These are phyloP conservation scores for Achlya flavicornis DNA, from an alignment of 2,888 invertebrate species.

Conservation along the genomic window DNA sequence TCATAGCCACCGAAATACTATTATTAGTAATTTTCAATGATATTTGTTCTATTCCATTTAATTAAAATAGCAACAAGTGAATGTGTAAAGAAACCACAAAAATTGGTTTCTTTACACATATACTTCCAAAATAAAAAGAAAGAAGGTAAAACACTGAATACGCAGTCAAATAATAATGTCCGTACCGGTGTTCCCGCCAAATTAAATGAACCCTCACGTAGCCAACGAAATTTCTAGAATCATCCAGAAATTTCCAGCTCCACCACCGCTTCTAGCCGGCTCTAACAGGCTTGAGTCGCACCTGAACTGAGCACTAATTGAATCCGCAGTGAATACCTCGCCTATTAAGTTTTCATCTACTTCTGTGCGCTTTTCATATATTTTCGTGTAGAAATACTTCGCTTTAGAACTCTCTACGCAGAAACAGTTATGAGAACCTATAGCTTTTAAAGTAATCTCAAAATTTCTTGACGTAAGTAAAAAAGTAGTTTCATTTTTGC, in stretches of 20 bases:
- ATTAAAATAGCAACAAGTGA: too few species aligned
- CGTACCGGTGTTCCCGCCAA: constrained; percentile 32
- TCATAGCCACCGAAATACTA: too few species aligned
- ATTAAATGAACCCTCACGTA: constrained; percentile 55
- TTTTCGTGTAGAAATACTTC: background rate
- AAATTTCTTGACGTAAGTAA: background rate
- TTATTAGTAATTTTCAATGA: too few species aligned
- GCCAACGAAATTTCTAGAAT: constrained; percentile 39
- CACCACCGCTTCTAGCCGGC: constrained; percentile 21
- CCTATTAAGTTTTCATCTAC: constrained; percentile 45
- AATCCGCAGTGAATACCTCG: constrained; percentile 49
- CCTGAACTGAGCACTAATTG: constrained; percentile 57
- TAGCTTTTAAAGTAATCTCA: background rate
- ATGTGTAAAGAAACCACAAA: background rate
- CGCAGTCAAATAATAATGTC: constrained; percentile 24
- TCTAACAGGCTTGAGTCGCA: constrained; percentile 39
- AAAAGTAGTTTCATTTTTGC: background rate
- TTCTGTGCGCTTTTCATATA: constrained; percentile 24
- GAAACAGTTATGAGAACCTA: background rate
- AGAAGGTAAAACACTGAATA: background rate
- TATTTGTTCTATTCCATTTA: too few species aligned
- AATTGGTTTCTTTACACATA: background rate
- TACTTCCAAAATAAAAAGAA: background rate
- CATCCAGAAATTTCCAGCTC: constrained; percentile 37
- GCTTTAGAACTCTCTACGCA: background rate